Conservation (phyloP, 2,888 invertebrate species). For the Therioaphis trifolii region DNA sequence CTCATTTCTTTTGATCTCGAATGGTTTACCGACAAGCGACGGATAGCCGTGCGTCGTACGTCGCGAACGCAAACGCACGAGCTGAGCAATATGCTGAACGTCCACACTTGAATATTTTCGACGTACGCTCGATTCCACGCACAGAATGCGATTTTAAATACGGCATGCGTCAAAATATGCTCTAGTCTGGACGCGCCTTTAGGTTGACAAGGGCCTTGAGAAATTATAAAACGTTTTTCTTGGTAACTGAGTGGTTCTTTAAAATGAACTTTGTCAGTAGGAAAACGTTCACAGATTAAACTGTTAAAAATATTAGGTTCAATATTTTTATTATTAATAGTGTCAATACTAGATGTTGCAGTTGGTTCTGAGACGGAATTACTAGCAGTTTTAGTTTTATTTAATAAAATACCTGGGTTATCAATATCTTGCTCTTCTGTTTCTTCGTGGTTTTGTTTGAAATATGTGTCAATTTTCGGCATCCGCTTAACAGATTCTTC, state of each 20-base stretch:
- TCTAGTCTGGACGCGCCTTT: too few relatives aligned
- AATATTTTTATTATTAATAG: slow-evolving; percentile 39
- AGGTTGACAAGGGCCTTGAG: slow-evolving; percentile 42
- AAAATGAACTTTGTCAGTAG: slow-evolving; percentile 48
- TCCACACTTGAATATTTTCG: too few relatives aligned
- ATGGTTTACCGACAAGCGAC: too few relatives aligned
- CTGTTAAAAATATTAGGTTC: slow-evolving; percentile 43
- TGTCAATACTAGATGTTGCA: slow-evolving; percentile 23
- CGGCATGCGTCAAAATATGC: too few relatives aligned
- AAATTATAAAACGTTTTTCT: slow-evolving; percentile 54
- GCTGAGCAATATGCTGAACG: too few relatives aligned
- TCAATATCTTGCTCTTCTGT: slow-evolving; percentile 41
- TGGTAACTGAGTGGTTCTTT: slow-evolving; percentile 28
- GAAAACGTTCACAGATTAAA: slow-evolving; percentile 49
- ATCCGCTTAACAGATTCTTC: slow-evolving; percentile 35
- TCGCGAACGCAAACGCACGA: too few relatives aligned
- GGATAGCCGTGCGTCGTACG: too few relatives aligned
- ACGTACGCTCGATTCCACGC: too few relatives aligned
- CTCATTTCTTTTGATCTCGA: too few relatives aligned
- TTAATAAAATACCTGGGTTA: slow-evolving; percentile 24
- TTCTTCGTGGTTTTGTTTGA: neutral
- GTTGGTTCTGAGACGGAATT: slow-evolving; percentile 22
- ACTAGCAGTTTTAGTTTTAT: slow-evolving; percentile 36
- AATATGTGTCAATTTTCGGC: slow-evolving; percentile 24
- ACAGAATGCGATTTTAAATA: too few relatives aligned